Base-by-base conservation (phyloP, 2,113 vertebrate genomes). In the Anguilla rostrata region DNA sequence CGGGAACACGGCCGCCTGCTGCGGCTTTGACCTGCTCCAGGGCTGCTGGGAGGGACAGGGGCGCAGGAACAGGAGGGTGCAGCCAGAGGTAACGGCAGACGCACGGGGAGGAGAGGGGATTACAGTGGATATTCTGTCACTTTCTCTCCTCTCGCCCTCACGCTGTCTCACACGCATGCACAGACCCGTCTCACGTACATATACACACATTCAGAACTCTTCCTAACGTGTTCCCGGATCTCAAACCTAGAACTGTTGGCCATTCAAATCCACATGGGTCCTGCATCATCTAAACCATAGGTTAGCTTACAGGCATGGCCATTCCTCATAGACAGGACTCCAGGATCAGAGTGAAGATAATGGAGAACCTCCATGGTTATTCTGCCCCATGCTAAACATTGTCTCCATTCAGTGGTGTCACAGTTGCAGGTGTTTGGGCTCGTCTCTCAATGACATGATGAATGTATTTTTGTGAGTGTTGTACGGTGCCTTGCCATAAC, bases 51-150 rank as follows among this genome's bases (percentile, higher is more conserved):
- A 91, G 84, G 85, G 82, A 46, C 85, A 87, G 29, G 84, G 84
- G 63, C 88, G 83, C n/a, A 88, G 93, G 60, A 94, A 87, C 88
- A 90, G 93, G 84, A 92, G 94, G 86, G 93, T 95, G 85, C 94
- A 94, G 86, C 94, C 95, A 5, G 92, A 96, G 95, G 95, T 95
- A 94, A 87, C 18, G 34, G 79, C 18, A 40, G 18, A 34, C 82
- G 4, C 20, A 78, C 43, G 41, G 63, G 66, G 20, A 41, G 49
- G 63, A 87, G 39, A 81, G 60, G 15, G 79, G 71, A 81, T 41
- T 40, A 34, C 22, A 14, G 26, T 20, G 39, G 83, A 0, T 29
- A 34, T 34, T 34, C 9, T 39, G 20, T 41, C 11, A 39, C 60
- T 12, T 26, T 26, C 20, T n/a, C 39, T 79, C 15, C 53, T 29